A percentile compares a stretch with the other conserved stretches of the same genome.
Evolutionary conservation across 2,888 invertebrate genomes (phyloP).

Genomic region (Cephus runcator): DNA sequence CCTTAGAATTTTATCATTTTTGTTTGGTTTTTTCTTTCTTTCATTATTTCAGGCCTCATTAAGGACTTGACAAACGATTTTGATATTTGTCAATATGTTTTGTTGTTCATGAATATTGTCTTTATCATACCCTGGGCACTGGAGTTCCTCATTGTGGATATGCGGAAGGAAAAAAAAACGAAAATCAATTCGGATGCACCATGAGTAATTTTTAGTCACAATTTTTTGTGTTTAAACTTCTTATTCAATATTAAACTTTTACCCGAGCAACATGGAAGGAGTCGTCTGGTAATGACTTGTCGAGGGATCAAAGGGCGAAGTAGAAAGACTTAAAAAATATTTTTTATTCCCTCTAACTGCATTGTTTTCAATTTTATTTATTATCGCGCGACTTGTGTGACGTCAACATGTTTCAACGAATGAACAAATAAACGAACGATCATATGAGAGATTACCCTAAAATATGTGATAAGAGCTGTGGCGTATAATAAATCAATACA

Average conservation of each 20-base stretch:
- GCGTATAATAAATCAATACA: background rate
- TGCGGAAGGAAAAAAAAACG: conserved; percentile 24
- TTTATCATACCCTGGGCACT: conserved; percentile 78
- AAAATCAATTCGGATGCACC: background rate
- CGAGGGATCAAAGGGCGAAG: background rate
- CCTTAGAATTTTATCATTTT: conserved; percentile 32
- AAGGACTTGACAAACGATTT: conserved; percentile 75
- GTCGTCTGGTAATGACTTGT: background rate
- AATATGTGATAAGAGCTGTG: background rate
- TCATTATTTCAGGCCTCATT: conserved; percentile 69
- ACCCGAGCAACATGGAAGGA: background rate
- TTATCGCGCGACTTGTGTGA: background rate
- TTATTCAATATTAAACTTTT: background rate
- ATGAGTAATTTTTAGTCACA: background rate
- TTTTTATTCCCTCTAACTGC: background rate
- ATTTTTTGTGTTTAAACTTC: background rate
- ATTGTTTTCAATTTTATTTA: background rate
- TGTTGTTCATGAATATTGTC: conserved; percentile 74
- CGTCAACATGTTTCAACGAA: background rate
- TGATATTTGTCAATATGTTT: conserved; percentile 73
- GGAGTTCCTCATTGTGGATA: conserved; percentile 63
- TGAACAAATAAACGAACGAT: background rate
- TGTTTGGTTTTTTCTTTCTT: conserved; percentile 17
- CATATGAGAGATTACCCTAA: background rate
- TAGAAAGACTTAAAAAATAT: background rate